Conservation (phyloP, 2,113 vertebrate species). For the Epinephelus moara region DNA sequence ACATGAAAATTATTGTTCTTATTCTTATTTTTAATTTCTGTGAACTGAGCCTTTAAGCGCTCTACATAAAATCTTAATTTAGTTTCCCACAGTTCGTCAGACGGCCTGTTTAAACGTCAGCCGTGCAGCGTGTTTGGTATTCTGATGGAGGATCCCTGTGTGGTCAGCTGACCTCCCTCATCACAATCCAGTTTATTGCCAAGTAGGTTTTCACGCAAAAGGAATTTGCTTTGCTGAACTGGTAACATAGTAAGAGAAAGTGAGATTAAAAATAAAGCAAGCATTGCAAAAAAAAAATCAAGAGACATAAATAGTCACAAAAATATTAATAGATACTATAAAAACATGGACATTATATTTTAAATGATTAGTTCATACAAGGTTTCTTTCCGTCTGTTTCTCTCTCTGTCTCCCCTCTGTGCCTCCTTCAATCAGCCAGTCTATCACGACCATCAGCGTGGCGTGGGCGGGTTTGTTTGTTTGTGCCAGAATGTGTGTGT, state of each 20-base stretch:
- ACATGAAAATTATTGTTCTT: too few relatives aligned
- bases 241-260: too few relatives aligned
- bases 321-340: too few relatives aligned
- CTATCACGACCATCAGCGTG: slow-evolving; percentile 59
- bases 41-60: too few relatives aligned
- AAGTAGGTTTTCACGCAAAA: too few relatives aligned
- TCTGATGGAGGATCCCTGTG: slow-evolving; percentile 18
- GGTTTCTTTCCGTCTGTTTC: slow-evolving; percentile 52
- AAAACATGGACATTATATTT: too few relatives aligned
- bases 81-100: neutral
- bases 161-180: slow-evolving; percentile 22
- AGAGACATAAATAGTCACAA: too few relatives aligned
- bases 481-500: slow-evolving; percentile 47
- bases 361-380: too few relatives aligned
- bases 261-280: too few relatives aligned
- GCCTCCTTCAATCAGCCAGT: slow-evolving; percentile 60
- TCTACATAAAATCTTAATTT: neutral
- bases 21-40: too few relatives aligned
- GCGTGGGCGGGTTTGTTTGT: slow-evolving; percentile 65
- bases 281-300: too few relatives aligned
- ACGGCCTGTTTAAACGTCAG: neutral
- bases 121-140: slow-evolving; percentile 43
- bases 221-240: too few relatives aligned
- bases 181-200: neutral
- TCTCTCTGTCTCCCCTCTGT: slow-evolving; percentile 11